A percentile compares a stretch with the other conserved stretches of the same genome.
These are phyloP conservation scores for Epinephelus fuscoguttatus DNA, from an alignment of 2,113 vertebrate genomes.

Conservation along the genomic window DNA sequence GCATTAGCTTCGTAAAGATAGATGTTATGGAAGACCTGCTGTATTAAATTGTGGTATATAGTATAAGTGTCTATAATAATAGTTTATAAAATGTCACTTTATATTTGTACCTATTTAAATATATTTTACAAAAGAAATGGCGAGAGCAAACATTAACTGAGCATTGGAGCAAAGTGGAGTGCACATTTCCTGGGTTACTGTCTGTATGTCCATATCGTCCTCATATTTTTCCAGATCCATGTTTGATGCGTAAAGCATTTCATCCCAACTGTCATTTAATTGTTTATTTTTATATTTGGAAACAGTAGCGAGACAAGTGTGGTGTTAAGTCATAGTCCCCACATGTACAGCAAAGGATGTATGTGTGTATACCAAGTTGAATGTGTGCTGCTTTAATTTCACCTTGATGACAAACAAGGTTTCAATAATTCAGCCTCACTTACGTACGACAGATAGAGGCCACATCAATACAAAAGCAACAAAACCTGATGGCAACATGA, in stretches of 20 bases:
- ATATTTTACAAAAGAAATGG: not conserved
- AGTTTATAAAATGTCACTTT: not conserved
- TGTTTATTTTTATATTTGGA: not conserved
- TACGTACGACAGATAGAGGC: conserved; percentile 55
- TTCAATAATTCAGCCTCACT: conserved; percentile 59
- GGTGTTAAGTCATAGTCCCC: conserved; percentile 6
- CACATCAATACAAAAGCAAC: conserved; percentile 30
- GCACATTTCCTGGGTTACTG: not conserved
- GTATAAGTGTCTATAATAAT: no score
- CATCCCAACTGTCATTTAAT: not conserved
- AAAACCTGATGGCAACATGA: conserved; percentile 45
- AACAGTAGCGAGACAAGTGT: not conserved
- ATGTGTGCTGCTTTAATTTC: conserved; percentile 51
- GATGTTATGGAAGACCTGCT: no score
- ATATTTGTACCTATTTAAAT: not conserved
- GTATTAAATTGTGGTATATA: no score
- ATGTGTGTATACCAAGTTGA: not conserved
- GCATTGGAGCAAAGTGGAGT: not conserved
- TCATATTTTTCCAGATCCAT: not conserved
- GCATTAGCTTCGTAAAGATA: no score
- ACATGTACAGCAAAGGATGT: conserved; percentile 24
- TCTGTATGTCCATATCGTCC: not conserved
- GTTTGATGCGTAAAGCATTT: not conserved
- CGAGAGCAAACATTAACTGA: not conserved
- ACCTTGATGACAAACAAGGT: conserved; percentile 56